A percentile compares a stretch with the other conserved stretches of the same genome.
These are phyloP conservation scores for Drosophila virilis DNA, from an alignment of 1,140 invertebrate species.

Conservation along the genomic window DNA sequence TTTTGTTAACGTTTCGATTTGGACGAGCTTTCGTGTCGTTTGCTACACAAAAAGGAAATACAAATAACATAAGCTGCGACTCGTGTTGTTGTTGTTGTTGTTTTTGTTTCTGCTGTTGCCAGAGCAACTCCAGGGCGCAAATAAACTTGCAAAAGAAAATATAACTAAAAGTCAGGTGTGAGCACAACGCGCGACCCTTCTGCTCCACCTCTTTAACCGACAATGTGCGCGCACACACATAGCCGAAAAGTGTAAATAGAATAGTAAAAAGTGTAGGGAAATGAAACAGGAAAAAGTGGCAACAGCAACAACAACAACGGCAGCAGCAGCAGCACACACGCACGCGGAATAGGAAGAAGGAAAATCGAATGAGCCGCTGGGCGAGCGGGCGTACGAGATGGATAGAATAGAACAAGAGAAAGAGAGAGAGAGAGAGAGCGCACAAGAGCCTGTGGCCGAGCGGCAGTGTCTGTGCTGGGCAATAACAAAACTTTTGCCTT, in stretches of 20 bases:
- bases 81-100: conserved; percentile 32
- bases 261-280: conserved; percentile 70
- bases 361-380: conserved; percentile 49
- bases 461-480: conserved; percentile 36
- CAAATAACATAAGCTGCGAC: conserved; percentile 25
- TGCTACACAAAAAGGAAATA: conserved; percentile 32
- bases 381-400: conserved; percentile 22
- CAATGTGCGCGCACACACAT: conserved; percentile 26
- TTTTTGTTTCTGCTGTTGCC: conserved; percentile 49
- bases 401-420: conserved; percentile 28
- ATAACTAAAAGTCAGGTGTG: conserved; percentile 51
- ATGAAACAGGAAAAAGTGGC: conserved; percentile 65
- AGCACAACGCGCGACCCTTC: conserved; percentile 24
- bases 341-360: conserved; percentile 48
- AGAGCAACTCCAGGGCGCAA: conserved; percentile 50
- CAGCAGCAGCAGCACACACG: conserved; percentile 29
- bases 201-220: neutral
- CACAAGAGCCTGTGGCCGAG: conserved; percentile 11
- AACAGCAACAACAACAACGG: conserved; percentile 10
- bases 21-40: conserved; percentile 34
- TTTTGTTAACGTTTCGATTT: conserved; percentile 30
- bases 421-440: conserved; percentile 34
- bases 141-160: conserved; percentile 41
- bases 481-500: conserved; percentile 76
- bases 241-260: conserved; percentile 72